phyloP scores from a whole-genome alignment of 1,140 invertebrate genomes.

The Bombus waltoni region DNA sequence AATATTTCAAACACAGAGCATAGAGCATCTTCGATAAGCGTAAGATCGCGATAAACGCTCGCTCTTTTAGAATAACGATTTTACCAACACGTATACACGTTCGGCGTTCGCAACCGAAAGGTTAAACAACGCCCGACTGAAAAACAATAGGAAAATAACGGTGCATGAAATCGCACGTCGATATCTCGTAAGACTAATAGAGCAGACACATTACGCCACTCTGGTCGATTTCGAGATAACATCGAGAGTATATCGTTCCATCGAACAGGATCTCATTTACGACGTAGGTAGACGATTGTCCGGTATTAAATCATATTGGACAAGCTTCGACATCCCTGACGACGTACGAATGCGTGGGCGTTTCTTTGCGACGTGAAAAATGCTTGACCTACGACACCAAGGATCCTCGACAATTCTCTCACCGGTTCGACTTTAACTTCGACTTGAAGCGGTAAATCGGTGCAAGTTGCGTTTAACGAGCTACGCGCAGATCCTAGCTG shows the following conservation, averaged over 20 bases:
- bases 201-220: constrained; percentile 4
- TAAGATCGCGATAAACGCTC: not conserved
- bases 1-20: not conserved
- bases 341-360: constrained; percentile 37
- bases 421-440: constrained; percentile 8
- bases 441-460: constrained; percentile 28
- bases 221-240: constrained; percentile 45
- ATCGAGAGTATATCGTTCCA: not conserved
- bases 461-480: constrained; percentile 49
- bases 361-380: constrained; percentile 38
- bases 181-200: constrained; percentile 34
- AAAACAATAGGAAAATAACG: constrained; percentile 46
- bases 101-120: constrained; percentile 1
- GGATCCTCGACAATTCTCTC: not conserved
- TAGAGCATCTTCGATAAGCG: not conserved
- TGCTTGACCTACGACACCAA: constrained; percentile 47
- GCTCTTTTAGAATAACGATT: not conserved
- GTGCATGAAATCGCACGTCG: constrained; percentile 19
- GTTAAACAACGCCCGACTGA: constrained; percentile 36
- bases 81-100: not conserved
- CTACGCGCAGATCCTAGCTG: not conserved
- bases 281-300: constrained; percentile 34
- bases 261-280: constrained; percentile 25
- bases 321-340: constrained; percentile 31
- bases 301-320: constrained; percentile 43